Percentiles rank a stretch among this genome's conserved stretches.
phyloP scores from a whole-genome alignment of 2,797 vertebrate species.

The Margarornis squamiger region DNA sequence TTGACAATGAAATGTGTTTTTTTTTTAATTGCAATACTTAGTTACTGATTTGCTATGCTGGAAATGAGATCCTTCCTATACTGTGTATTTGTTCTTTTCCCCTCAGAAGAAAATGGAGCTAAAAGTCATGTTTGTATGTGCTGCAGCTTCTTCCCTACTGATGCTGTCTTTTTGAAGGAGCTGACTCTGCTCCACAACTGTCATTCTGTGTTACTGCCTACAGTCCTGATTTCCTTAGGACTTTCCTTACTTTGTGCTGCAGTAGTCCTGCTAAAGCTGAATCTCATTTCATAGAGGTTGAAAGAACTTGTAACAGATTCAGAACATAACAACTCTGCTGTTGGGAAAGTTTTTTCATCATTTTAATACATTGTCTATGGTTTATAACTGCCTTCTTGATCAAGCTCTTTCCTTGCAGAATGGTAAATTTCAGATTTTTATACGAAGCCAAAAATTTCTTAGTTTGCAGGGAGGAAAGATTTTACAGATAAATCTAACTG shows the following conservation, averaged over 20 bases:
- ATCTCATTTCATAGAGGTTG: neutral
- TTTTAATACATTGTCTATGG: neutral
- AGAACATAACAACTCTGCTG: neutral
- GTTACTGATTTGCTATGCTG: neutral
- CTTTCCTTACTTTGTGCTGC: neutral
- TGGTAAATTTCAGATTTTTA: neutral
- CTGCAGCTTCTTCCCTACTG: neutral
- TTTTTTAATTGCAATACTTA: neutral
- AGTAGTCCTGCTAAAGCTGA: neutral
- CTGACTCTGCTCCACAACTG: neutral
- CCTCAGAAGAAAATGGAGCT: neutral
- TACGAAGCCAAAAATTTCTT: neutral
- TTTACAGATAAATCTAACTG: neutral
- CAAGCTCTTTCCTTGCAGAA: neutral
- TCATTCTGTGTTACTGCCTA: neutral
- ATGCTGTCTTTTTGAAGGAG: neutral
- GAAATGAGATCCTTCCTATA: neutral
- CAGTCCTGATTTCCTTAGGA: neutral
- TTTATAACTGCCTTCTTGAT: neutral
- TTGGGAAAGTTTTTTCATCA: neutral
- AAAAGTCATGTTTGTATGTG: neutral
- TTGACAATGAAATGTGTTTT: neutral
- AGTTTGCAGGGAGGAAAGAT: neutral
- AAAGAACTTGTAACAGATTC: neutral
- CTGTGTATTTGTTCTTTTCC: neutral